Percentiles rank a stretch among this genome's conserved stretches.
These are phyloP conservation scores for Danio choprae DNA, from an alignment of 2,797 vertebrate genomes.

Conservation along the genomic window DNA sequence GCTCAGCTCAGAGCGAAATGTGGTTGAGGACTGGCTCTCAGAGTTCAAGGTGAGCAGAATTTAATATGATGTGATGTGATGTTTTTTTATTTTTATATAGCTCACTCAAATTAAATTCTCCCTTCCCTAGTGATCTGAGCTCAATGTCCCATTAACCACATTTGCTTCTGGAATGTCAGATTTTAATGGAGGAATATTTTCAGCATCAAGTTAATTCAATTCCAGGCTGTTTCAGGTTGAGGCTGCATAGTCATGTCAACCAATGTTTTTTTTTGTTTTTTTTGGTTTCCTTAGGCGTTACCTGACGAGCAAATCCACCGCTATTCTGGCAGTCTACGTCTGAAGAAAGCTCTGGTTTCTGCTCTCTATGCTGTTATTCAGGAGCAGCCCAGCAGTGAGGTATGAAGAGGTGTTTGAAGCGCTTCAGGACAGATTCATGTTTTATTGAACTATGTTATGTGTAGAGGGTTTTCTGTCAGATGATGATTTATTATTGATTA, in stretches of 20 bases:
- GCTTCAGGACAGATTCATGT: neutral
- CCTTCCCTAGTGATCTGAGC: conserved; percentile 6
- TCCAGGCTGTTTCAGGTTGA: conserved; percentile 4
- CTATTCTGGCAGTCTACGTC: conserved; percentile 92
- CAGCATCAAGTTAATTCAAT: conserved; percentile 15
- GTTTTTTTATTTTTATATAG: neutral
- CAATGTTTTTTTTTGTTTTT: conserved; percentile 17
- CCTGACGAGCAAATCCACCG: conserved; percentile 92
- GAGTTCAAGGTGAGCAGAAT: conserved; percentile 93
- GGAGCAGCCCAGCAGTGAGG: conserved; percentile 92
- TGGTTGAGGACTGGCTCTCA: conserved; percentile 99
- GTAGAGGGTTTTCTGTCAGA: neutral
- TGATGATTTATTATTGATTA: neutral
- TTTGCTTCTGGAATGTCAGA: conserved; percentile 1
- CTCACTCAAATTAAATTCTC: conserved; percentile 13
- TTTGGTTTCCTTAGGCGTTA: conserved; percentile 80
- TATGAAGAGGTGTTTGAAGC: conserved; percentile 58
- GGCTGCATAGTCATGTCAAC: neutral
- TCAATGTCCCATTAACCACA: conserved; percentile 26
- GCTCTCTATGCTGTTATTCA: conserved; percentile 97
- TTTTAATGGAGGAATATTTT: conserved; percentile 3
- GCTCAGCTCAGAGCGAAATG: conserved; percentile 91
- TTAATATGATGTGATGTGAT: neutral
- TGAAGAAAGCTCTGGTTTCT: conserved; percentile 91
- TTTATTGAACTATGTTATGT: neutral